Conservation (phyloP, 2,797 vertebrate species). For the Leucoraja ocellata region DNA sequence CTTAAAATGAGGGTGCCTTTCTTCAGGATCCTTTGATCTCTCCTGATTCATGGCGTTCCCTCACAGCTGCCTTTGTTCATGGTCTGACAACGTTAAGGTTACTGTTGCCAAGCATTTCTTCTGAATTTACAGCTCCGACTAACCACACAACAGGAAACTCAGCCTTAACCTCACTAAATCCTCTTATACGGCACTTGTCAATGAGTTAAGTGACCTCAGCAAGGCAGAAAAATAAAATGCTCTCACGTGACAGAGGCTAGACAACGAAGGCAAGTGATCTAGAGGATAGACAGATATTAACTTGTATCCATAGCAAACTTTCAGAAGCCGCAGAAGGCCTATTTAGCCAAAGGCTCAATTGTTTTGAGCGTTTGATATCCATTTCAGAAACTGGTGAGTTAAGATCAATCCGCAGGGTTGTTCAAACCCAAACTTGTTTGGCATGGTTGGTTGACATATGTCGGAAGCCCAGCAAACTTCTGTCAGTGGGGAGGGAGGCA, state of each 20-base stretch:
- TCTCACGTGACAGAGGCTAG: neutral
- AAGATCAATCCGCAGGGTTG: neutral
- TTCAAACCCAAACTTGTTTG: neutral
- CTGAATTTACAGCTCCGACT: conserved; percentile 18
- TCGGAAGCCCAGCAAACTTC: too few relatives aligned
- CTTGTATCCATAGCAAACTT: neutral
- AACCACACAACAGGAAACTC: neutral
- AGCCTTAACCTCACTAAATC: conserved; percentile 7
- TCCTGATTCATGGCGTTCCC: neutral
- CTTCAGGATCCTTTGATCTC: neutral
- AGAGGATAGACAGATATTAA: conserved; percentile 4
- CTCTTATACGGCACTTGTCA: neutral
- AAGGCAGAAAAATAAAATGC: neutral
- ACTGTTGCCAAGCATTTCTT: conserved; percentile 4
- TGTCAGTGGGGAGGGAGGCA: neutral
- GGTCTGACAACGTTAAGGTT: conserved; percentile 8
- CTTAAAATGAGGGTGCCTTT: neutral
- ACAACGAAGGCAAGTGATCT: neutral
- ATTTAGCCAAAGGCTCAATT: neutral
- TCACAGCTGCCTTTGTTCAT: conserved; percentile 27
- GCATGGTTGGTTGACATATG: neutral
- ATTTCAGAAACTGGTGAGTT: neutral
- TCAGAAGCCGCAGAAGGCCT: neutral
- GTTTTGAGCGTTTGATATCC: neutral
- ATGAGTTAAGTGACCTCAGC: neutral